A percentile compares a stretch with the other conserved stretches of the same genome.
These are phyloP conservation scores for Rhizomys pruinosus DNA, from an alignment of 2,113 vertebrate genomes.

Conservation along the genomic window DNA sequence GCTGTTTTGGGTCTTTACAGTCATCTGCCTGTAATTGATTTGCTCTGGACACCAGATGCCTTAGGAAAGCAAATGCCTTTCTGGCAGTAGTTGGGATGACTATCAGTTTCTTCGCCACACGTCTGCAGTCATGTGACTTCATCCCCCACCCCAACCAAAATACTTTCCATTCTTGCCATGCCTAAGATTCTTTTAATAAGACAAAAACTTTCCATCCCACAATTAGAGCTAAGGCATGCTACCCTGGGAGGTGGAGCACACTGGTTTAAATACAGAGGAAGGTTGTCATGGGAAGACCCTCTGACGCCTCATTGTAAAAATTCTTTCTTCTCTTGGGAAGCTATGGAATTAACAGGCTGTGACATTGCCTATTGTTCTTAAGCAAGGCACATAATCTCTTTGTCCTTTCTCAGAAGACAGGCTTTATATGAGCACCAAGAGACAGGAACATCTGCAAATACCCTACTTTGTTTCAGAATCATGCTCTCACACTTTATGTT, in stretches of 20 bases:
- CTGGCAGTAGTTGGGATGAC: not conserved
- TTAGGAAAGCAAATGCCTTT: conserved; percentile 24
- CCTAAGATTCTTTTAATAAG: conserved; percentile 62
- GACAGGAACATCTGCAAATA: conserved; percentile 55
- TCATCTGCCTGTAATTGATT: not conserved
- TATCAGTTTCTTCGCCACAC: conserved; percentile 1
- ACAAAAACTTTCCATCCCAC: conserved; percentile 41
- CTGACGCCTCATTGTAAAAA: conserved; percentile 43
- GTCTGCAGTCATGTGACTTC: conserved; percentile 14
- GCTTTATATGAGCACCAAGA: conserved; percentile 33
- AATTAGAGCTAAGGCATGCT: conserved; percentile 17
- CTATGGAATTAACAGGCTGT: conserved; percentile 46
- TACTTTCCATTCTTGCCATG: conserved; percentile 46
- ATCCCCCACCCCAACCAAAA: conserved; percentile 3
- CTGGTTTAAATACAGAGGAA: not conserved
- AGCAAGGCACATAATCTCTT: conserved; percentile 53
- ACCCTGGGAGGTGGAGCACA: not conserved
- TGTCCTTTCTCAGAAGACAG: conserved; percentile 56
- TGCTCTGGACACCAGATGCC: not conserved
- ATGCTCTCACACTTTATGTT: conserved; percentile 15
- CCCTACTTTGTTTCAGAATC: conserved; percentile 22
- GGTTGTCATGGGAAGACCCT: conserved; percentile 19
- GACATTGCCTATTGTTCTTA: conserved; percentile 57
- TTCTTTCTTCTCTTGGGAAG: conserved; percentile 49
- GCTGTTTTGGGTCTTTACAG: not conserved